These are phyloP conservation scores for Apteryx mantelli DNA, from an alignment of 2,113 vertebrate species.

Conservation along the genomic window DNA sequence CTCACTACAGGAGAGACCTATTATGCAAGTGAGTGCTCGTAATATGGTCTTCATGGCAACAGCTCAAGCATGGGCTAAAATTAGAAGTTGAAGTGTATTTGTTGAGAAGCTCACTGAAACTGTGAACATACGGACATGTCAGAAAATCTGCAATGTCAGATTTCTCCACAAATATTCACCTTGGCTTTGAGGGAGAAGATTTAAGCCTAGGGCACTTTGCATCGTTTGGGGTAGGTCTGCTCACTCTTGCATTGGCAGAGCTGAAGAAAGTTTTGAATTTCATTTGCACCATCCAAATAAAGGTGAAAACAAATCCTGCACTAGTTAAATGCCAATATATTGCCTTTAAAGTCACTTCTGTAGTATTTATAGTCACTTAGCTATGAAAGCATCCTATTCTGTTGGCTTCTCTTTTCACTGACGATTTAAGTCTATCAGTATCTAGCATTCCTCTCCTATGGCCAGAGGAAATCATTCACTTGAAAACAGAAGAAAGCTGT, in stretches of 20 bases:
- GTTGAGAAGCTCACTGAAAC: neutral
- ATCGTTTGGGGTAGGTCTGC: neutral
- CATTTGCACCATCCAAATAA: neutral
- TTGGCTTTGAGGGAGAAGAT: neutral
- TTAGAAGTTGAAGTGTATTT: neutral
- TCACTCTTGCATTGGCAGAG: neutral
- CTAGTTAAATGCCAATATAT: neutral
- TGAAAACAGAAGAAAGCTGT: neutral
- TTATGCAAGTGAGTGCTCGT: neutral
- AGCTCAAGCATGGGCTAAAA: neutral
- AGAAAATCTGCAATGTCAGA: neutral
- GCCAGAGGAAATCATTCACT: neutral
- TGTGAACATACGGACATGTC: neutral
- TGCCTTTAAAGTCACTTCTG: neutral
- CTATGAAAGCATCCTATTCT: neutral
- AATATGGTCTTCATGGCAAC: neutral
- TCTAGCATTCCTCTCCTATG: neutral
- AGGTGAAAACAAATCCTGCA: neutral
- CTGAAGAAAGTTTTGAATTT: neutral
- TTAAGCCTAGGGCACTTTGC: neutral
- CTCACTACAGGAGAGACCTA: neutral
- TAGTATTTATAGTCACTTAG: neutral
- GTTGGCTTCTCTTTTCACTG: neutral
- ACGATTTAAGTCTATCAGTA: neutral
- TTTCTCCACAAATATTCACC: neutral